Evolutionary conservation across 2,888 invertebrate genomes (phyloP).

Genomic region (Drosophila phalerata): DNA sequence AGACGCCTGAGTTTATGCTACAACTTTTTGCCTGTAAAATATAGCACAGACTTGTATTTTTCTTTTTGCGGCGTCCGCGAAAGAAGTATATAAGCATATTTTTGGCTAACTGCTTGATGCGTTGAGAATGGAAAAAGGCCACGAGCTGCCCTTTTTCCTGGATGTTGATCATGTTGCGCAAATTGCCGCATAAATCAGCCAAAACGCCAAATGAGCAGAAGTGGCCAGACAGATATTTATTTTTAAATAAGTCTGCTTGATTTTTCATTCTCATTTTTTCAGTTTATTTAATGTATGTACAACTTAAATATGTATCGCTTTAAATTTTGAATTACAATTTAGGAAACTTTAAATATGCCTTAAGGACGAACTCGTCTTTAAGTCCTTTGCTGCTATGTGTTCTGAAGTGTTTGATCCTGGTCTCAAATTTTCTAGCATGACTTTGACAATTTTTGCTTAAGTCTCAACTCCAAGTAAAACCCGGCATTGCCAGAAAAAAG

Average conservation of each 20-base stretch:
- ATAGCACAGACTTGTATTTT: slow-evolving; percentile 24
- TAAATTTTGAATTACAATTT: neutral
- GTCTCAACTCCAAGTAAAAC: slow-evolving; percentile 36
- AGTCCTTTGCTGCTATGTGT: slow-evolving; percentile 54
- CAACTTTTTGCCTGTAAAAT: slow-evolving; percentile 37
- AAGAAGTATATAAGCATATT: slow-evolving; percentile 29
- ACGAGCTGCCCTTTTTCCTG: slow-evolving; percentile 14
- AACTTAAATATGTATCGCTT: neutral
- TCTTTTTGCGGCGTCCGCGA: slow-evolving; percentile 14
- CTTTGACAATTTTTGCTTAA: slow-evolving; percentile 58
- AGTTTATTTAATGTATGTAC: neutral
- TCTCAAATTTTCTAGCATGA: slow-evolving; percentile 66
- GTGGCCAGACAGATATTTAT: slow-evolving; percentile 38
- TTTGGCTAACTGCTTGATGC: slow-evolving; percentile 25
- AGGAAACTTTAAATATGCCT: neutral
- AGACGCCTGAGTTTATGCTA: slow-evolving; percentile 60
- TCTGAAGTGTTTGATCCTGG: slow-evolving; percentile 50
- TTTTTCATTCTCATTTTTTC: slow-evolving; percentile 2
- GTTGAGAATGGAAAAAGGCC: neutral
- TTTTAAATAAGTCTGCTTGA: slow-evolving; percentile 7
- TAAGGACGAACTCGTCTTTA: slow-evolving; percentile 47
- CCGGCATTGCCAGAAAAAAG: slow-evolving; percentile 36
- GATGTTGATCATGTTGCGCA: slow-evolving; percentile 66
- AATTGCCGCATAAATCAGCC: slow-evolving; percentile 76
- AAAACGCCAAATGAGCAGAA: slow-evolving; percentile 57